A percentile compares a stretch with the other conserved stretches of the same genome.
phyloP scores from a whole-genome alignment of 2,113 vertebrate genomes.

The Paramormyrops kingsleyae region DNA sequence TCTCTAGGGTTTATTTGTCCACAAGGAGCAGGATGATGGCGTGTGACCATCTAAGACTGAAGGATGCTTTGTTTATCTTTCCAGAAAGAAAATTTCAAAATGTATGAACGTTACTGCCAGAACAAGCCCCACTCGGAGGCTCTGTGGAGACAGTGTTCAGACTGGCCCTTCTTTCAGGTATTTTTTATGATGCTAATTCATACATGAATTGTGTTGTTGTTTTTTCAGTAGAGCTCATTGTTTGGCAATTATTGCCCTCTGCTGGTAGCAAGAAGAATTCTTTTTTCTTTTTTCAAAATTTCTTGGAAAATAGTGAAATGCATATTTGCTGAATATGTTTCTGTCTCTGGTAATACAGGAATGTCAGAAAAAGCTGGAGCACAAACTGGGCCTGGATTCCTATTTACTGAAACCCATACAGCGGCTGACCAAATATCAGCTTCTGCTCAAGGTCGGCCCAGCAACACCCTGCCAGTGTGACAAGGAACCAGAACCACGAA shows the following conservation, averaged over 20 bases:
- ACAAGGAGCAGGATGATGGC: not conserved
- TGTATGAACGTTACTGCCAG: conserved; percentile 94
- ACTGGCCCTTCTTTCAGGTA: conserved; percentile 90
- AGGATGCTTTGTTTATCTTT: conserved; percentile 24
- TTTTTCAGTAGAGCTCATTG: not conserved
- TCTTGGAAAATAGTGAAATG: not conserved
- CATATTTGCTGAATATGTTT: not conserved
- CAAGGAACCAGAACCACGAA: not conserved
- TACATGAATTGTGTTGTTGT: not conserved
- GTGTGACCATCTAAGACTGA: not conserved
- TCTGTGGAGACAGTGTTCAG: conserved; percentile 84
- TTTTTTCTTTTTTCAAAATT: not conserved
- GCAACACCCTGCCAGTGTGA: not conserved
- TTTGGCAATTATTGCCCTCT: not conserved
- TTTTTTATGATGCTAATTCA: not conserved
- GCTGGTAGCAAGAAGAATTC: not conserved
- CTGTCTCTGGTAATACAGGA: conserved; percentile 60
- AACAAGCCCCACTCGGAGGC: conserved; percentile 89
- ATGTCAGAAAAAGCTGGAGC: conserved; percentile 86
- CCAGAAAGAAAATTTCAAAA: conserved; percentile 89
- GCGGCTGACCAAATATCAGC: conserved; percentile 93
- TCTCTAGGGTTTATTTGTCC: not conserved
- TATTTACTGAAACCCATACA: conserved; percentile 96
- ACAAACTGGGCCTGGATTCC: conserved; percentile 88
- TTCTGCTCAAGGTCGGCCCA: conserved; percentile 80